A percentile compares a stretch with the other conserved stretches of the same genome.
Conservation (phyloP, 37 sponge, comb jelly and placozoan genomes). For the Mnemiopsis leidyi region DNA sequence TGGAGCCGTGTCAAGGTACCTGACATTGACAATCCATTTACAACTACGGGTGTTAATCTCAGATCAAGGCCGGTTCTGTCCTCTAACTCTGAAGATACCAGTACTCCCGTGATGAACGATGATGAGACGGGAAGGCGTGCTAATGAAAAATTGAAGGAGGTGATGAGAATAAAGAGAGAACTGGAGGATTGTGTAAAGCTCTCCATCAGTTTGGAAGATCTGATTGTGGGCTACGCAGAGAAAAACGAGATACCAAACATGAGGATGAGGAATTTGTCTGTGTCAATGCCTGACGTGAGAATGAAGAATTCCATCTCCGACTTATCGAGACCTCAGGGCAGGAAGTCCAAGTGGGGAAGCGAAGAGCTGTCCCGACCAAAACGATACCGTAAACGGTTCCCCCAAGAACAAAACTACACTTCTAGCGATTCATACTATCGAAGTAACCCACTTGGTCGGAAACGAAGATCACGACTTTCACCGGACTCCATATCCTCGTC, state of each 20-base stretch:
- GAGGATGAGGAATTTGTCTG: neutral
- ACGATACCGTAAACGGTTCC: neutral
- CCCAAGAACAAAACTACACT: neutral
- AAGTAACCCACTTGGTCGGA: neutral
- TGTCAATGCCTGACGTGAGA: slow-evolving; percentile 3
- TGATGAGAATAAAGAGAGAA: neutral
- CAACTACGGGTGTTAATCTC: neutral
- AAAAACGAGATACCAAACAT: neutral
- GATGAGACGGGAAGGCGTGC: neutral
- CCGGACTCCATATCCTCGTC: neutral
- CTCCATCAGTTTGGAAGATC: slow-evolving; percentile 5
- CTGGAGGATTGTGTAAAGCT: slow-evolving; percentile 16
- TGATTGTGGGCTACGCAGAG: neutral
- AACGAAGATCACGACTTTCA: neutral
- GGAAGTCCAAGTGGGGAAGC: neutral
- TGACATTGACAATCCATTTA: neutral
- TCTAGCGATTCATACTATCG: slow-evolving; percentile 7
- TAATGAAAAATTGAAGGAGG: neutral
- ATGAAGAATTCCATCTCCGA: neutral
- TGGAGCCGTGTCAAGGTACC: neutral
- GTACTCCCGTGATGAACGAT: neutral
- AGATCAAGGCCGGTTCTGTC: neutral
- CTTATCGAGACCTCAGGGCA: neutral
- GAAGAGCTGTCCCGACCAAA: neutral
- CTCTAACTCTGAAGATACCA: neutral